Base-by-base conservation (phyloP, 2,797 vertebrate species). In the Sebastes vulpes region DNA sequence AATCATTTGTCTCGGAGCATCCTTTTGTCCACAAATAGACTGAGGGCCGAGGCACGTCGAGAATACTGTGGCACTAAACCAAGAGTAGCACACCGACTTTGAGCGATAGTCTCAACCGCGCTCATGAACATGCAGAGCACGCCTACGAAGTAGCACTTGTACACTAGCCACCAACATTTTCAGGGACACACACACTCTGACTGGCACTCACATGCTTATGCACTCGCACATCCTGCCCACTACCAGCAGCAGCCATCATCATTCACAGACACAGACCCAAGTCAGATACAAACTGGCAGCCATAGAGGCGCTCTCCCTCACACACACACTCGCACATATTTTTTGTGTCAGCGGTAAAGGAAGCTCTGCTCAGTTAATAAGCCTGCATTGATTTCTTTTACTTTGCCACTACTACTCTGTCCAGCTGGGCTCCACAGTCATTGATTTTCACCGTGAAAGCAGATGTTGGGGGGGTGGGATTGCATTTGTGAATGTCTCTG, bases 341-440 rank as follows among this genome's bases (percentile, higher is more conserved):
- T 5, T 90, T 84, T 82, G 80, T 81, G 78, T 86, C 83, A 81
- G 81, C n/a, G 50, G 84, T 76, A 81, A 79, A 90, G 84, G 79
- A 92, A 87, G 89, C 89, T 69, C 71, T 75, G 86, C 77, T 87
- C 82, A 75, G 81, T 89, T 94, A 95, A 94, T 93, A 91, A 91
- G 89, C 79, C 85, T 73, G 77, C 90, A 95, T 93, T 93, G 93
- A 95, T 94, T 94, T 90, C 86, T 91, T 92, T 92, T 92, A 89
- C 91, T 92, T 92, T 90, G 84, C 85, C 79, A 73, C 88, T 66
- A 80, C 79, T 65, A 74, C 80, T 84, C 57, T 68, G 91, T 89
- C 86, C 84, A 80, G 82, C 86, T 85, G 71, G 68, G 76, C 70
- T 69, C 72, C 6, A n/a, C 75, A 75, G 79, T 7, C 82, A 95